phyloP scores from a whole-genome alignment of 2,888 invertebrate species.

The Bombylius discolor region DNA sequence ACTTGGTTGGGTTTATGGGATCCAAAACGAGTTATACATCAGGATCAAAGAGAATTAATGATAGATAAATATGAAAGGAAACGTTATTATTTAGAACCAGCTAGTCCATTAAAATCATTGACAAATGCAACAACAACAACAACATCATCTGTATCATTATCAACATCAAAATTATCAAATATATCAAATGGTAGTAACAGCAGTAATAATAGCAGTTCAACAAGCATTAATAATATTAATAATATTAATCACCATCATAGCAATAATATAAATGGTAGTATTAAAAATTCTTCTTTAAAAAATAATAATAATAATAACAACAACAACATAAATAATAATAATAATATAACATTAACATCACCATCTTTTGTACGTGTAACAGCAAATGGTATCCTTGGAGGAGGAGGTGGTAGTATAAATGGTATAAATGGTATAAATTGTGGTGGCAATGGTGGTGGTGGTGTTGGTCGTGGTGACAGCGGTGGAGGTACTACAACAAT shows the following conservation, averaged over 20 bases:
- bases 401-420: not conserved
- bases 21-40: conserved; percentile 71
- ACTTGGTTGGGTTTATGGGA: conserved; percentile 89
- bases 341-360: conserved; percentile 32
- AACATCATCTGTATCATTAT: conserved; percentile 11
- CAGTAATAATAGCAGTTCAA: conserved; percentile 11
- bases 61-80: conserved; percentile 90
- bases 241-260: conserved; percentile 1
- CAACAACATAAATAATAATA: conserved; percentile 20
- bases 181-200: not conserved
- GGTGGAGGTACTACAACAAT: no score
- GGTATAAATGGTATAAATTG: no score
- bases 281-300: not conserved
- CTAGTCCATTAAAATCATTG: conserved; percentile 36
- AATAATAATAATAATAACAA: not conserved
- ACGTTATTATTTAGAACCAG: conserved; percentile 41
- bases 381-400: conserved; percentile 24
- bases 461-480: not conserved
- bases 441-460: no score
- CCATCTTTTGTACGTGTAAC: conserved; percentile 29
- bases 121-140: conserved; percentile 30
- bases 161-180: not conserved
- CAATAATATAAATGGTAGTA: conserved; percentile 10
- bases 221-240: conserved; percentile 12
- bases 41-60: conserved; percentile 85